Percentiles rank a stretch among this genome's conserved stretches.
phyloP scores from a whole-genome alignment of 2,797 vertebrate genomes.

The Setipinna tenuifilis region DNA sequence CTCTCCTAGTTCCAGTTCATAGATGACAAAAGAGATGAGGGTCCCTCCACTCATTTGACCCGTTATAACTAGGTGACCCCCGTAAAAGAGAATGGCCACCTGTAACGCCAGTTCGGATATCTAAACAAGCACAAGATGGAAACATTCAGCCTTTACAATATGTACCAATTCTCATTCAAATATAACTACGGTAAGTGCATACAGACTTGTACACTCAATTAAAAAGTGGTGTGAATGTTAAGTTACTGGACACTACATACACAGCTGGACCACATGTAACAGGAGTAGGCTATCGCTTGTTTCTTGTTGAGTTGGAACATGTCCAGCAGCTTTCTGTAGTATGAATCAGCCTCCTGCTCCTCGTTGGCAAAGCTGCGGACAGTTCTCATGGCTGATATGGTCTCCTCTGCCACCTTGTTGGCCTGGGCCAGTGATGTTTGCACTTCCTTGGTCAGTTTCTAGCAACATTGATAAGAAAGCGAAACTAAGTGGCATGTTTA shows the following conservation, averaged over 20 bases:
- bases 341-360: conserved; percentile 80
- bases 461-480: conserved; percentile 2
- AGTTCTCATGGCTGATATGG: conserved; percentile 91
- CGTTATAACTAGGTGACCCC: conserved; percentile 89
- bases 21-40: conserved; percentile 92
- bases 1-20: conserved; percentile 89
- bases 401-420: conserved; percentile 93
- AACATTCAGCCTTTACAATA: neutral
- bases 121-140: conserved; percentile 67
- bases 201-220: neutral
- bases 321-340: conserved; percentile 79
- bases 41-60: conserved; percentile 87
- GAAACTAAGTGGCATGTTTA: neutral
- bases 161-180: neutral
- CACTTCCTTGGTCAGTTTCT: conserved; percentile 92
- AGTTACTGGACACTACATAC: conserved; percentile 71
- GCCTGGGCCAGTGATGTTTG: conserved; percentile 90
- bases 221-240: neutral
- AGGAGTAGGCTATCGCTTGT: conserved; percentile 87
- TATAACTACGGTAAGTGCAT: neutral
- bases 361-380: conserved; percentile 95
- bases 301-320: conserved; percentile 90
- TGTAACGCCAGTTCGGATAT: conserved; percentile 88
- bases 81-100: conserved; percentile 89
- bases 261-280: conserved; percentile 90